Conservation (phyloP, 2,888 invertebrate species). For the Stegophylla sp. region DNA sequence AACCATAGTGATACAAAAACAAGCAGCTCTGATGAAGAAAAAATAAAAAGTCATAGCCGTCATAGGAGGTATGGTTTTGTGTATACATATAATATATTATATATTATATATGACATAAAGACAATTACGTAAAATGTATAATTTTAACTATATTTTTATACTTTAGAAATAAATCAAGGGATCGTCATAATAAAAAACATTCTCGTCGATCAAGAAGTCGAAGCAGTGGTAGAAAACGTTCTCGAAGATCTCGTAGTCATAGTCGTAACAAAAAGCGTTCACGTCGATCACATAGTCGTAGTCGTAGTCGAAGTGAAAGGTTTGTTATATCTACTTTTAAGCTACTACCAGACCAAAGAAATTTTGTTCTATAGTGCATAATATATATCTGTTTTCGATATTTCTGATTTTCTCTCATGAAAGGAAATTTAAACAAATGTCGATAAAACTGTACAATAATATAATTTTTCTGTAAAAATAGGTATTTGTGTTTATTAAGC, state of each 20-base stretch:
- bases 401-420: too few species aligned
- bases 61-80: conserved; percentile 32
- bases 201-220: conserved; percentile 50
- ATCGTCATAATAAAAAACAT: conserved; percentile 44
- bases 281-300: conserved; percentile 36
- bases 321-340: background rate
- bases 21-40: conserved; percentile 54
- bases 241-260: conserved; percentile 49
- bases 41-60: conserved; percentile 20
- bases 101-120: background rate
- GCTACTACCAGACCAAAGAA: too few species aligned
- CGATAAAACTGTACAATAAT: too few species aligned
- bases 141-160: background rate
- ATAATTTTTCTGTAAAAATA: too few species aligned
- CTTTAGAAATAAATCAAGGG: conserved; percentile 47
- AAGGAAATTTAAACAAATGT: too few species aligned
- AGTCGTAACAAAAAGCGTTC: conserved; percentile 48
- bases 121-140: background rate
- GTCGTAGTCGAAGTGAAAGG: conserved; percentile 37
- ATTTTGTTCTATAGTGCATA: too few species aligned
- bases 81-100: too few species aligned
- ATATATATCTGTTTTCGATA: too few species aligned
- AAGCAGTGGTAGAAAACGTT: conserved; percentile 43
- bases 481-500: too few species aligned
- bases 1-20: conserved; percentile 38